Base-by-base conservation (phyloP, 2,888 invertebrate species). In the Nesidiocoris tenuis region DNA sequence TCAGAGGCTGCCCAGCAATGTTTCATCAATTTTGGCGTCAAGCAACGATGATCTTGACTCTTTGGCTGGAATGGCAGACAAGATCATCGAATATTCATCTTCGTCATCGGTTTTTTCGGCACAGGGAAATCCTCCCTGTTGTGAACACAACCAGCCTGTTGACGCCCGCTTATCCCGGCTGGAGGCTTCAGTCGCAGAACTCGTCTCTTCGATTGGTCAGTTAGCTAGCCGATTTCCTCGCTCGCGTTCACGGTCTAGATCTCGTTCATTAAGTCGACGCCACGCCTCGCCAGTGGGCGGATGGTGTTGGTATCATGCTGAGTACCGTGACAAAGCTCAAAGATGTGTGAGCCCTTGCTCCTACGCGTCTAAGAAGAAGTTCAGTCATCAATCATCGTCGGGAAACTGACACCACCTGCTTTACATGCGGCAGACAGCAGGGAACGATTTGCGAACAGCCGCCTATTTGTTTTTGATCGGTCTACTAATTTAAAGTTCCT, bases 1-100 rank as follows among this genome's bases (percentile, higher is more conserved):
- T 0, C 75, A 75, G 12, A 63, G 65, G 18, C 61, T 78, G 18
- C 78, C 78, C 1, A 19, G 22, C 18, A 19, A 72, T 21, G 21
- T 59, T 17, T 75, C 61, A 12, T 22, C 63, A 1, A 56, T 78
- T 59, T 25, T 77, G 9, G 19, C 74, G 12, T 21, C 70, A 3
- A 16, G 55, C 23, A 24, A 61, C 1, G 25, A 19, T n/a, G 61
- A 64, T 22, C 59, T 77, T n/a, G 77, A 17, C 65, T 16, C 19
- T 17, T 12, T 79, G 19, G 71, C 79, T 2, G 61, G 55, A 12
- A 54, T 54, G 54, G n/a, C n/a, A n/a, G n/a, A n/a, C n/a, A n/a
- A n/a, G n/a, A n/a, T n/a, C n/a, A n/a, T n/a, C n/a, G n/a, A n/a
- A n/a, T n/a, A n/a, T n/a, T n/a, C n/a, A n/a, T n/a, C n/a, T n/a